Evolutionary conservation across 1,140 invertebrate species (phyloP), one percentile per base, ranked within the genome.

Genomic region (Lepidurus arcticus): DNA sequence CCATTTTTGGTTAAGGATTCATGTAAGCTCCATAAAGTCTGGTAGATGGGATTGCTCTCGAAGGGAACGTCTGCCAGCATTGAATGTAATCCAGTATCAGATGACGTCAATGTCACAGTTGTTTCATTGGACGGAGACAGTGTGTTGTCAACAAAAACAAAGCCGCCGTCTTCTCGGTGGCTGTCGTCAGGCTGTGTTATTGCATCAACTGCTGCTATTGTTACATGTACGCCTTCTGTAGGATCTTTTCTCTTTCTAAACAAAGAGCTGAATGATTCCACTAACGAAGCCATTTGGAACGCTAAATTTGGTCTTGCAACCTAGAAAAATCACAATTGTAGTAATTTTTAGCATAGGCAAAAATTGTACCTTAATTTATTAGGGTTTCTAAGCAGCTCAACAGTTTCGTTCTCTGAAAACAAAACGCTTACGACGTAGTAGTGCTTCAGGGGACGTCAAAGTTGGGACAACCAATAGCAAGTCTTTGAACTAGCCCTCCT

Each of bases 31-130:
- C 78, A 78, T n/a, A 78, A 75, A 9, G 43, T 45, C 6, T 42
- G 34, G 44, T 78, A 78, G 3, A 42, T 26, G 26, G 76, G 44
- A 7, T 76, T 73, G 16, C 78, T 74, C 76, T 80, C 76, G 24
- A 80, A 80, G 7, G 79, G 79, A 24, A 80, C 74, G 21, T 73
- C 73, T 73, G 78, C 76, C 16, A 73, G 47, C 10, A 77, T 21
- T n/a, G 53, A 73, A 16, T 45, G 74, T 10, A 45, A 75, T 24
- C 24, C 24, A 5, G 43, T 21, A 44, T 26, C 75, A 16, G 75
- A 10, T 45, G 75, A 65, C 9, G 75, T 24, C 8, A 43, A 6
- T 9, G 75, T 76, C 77, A 47, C 42, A 76, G 65, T 42, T 16
- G 16, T 10, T 7, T 44, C 75, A n/a, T 42, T 24, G 42, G 42